Base-by-base conservation (phyloP, 1,140 invertebrate species). In the Heliconius congener region DNA sequence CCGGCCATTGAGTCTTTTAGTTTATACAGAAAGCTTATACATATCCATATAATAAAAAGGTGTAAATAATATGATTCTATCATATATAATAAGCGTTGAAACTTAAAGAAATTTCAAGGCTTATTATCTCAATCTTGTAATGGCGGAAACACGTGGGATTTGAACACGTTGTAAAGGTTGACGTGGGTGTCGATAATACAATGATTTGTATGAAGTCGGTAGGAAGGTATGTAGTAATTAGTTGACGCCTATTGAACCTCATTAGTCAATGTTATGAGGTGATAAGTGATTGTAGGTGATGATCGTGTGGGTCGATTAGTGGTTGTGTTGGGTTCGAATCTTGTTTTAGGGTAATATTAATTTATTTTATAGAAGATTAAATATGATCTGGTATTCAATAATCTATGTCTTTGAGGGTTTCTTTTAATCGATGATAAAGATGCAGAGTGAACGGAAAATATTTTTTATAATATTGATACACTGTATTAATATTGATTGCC, bases 61-160 rank as follows among this genome's bases (percentile, higher is more conserved):
- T 66, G 3, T 66, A 27, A 66, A 66, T 57, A 66, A 30, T 13
- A 13, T 6, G 23, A 30, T 66, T 16, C 9, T 18, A 16, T 30
- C 1, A 30, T 30, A 30, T 30, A 30, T 30, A 30, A 30, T 30
- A 30, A 30, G 30, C 1, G 2, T 30, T 30, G 30, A 30, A 30
- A 30, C 30, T 30, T 30, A 30, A 30, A 30, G 30, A 30, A 66
- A 1, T 30, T 27, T 27, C 60, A 66, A 66, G 5, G 23, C 23
- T 18, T 13, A 42, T 70, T 74, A 9, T 46, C 73, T 74, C 52
- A 52, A 75, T 74, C 42, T 74, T 60, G 11, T 42, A 74, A 74
- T 23, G 57, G 19, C 73, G 78, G 78, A 79, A 74, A 74, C 78
- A 74, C 27, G 78, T 79, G 78, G 78, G 78, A 39, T 71, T 73